phyloP scores from a whole-genome alignment of 2,888 invertebrate species.

The Carcina quercana region DNA sequence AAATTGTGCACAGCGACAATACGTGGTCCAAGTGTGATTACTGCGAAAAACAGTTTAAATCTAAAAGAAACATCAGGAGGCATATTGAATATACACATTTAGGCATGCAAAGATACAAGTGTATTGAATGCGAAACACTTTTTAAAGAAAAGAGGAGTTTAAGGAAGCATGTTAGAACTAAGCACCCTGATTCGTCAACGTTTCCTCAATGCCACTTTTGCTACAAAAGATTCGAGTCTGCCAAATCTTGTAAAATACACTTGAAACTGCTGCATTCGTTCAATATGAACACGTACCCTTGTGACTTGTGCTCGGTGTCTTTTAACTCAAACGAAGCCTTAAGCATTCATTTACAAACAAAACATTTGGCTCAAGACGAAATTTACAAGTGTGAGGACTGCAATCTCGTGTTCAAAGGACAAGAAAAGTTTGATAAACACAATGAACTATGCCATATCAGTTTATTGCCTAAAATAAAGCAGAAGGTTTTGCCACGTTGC shows the following conservation, averaged over 20 bases:
- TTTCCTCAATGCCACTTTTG: slow-evolving; percentile 61
- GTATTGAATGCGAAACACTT: slow-evolving; percentile 51
- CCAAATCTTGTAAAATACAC: slow-evolving; percentile 58
- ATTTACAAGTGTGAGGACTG: slow-evolving; percentile 58
- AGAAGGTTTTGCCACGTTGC: slow-evolving; percentile 40
- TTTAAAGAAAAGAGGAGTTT: slow-evolving; percentile 59
- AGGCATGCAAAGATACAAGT: slow-evolving; percentile 53
- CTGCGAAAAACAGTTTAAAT: slow-evolving; percentile 54
- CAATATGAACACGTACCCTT: slow-evolving; percentile 52
- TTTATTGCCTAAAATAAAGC: slow-evolving; percentile 22
- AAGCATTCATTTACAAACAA: slow-evolving; percentile 39
- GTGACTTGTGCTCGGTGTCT: slow-evolving; percentile 48
- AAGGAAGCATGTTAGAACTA: slow-evolving; percentile 49
- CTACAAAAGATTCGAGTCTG: slow-evolving; percentile 52
- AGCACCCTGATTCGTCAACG: slow-evolving; percentile 43
- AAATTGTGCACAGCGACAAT: slow-evolving; percentile 45
- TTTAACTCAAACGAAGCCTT: slow-evolving; percentile 44
- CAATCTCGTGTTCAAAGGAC: slow-evolving; percentile 48
- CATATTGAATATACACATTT: slow-evolving; percentile 57
- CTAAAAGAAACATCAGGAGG: slow-evolving; percentile 48
- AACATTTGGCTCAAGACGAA: slow-evolving; percentile 48
- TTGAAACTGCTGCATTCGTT: slow-evolving; percentile 50
- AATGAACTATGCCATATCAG: slow-evolving; percentile 33
- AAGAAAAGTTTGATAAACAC: slow-evolving; percentile 46
- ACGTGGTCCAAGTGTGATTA: slow-evolving; percentile 51